A percentile compares a stretch with the other conserved stretches of the same genome.
These are phyloP conservation scores for Rhea pennata DNA, from an alignment of 2,113 vertebrate genomes.

Conservation along the genomic window DNA sequence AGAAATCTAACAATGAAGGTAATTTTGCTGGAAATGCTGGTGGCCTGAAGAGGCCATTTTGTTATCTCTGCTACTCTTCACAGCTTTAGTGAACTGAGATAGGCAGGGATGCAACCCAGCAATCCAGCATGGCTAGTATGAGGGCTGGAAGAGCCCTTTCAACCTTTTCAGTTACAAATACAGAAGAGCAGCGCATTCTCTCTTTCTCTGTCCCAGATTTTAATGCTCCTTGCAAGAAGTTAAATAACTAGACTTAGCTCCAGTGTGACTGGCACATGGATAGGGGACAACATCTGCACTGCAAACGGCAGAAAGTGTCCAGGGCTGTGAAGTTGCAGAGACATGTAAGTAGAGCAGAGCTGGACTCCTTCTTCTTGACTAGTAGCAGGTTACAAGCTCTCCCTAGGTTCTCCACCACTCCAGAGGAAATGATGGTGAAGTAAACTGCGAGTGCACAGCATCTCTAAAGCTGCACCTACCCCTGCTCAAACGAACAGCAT, in stretches of 20 bases:
- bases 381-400: neutral
- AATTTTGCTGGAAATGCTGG: neutral
- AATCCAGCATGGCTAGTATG: neutral
- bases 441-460: neutral
- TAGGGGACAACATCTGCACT: neutral
- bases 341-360: neutral
- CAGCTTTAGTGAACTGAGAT: neutral
- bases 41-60: neutral
- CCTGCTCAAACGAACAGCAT: neutral
- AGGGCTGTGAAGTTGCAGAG: neutral
- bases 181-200: neutral
- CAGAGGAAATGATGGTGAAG: neutral
- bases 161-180: neutral
- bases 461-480: neutral
- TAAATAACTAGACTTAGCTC: neutral
- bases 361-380: neutral
- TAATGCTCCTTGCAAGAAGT: neutral
- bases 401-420: neutral
- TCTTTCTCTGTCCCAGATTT: neutral
- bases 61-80: neutral
- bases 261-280: fast-evolving
- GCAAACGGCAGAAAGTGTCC: neutral
- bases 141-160: neutral
- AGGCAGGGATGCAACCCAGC: neutral
- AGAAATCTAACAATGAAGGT: neutral